phyloP scores from a whole-genome alignment of 2,797 vertebrate genomes.

The Parauchenoglanis punctatus region DNA sequence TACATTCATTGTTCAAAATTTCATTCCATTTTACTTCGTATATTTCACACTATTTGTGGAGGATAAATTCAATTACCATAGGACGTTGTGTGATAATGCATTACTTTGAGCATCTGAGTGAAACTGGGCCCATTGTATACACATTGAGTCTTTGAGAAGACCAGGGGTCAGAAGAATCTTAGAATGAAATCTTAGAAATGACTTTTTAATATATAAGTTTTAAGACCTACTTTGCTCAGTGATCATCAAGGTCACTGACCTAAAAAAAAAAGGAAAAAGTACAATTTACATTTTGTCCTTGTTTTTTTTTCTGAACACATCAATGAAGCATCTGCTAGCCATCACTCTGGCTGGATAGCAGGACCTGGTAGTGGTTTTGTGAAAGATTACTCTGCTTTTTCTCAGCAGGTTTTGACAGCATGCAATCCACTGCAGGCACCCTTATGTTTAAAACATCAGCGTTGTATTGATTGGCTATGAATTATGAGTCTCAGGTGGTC shows the following conservation, averaged over 20 bases:
- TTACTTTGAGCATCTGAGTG: background rate
- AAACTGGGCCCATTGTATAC: background rate
- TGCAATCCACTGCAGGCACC: conserved; percentile 54
- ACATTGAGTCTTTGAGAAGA: background rate
- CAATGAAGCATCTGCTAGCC: background rate
- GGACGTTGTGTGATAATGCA: conserved; percentile 4
- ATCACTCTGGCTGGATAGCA: conserved; percentile 2
- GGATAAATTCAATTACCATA: conserved; percentile 21
- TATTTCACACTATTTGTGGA: conserved; percentile 14
- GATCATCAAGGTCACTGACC: background rate
- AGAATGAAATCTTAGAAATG: background rate
- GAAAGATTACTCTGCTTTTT: conserved; percentile 44
- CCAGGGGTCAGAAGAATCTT: background rate
- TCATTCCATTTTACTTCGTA: conserved; percentile 30
- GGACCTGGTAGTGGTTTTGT: conserved; percentile 18
- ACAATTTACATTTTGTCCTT: background rate
- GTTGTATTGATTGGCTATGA: conserved; percentile 68
- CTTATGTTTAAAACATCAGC: conserved; percentile 74
- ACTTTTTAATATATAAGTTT: conserved; percentile 1
- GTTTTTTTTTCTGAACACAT: background rate
- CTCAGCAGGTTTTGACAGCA: conserved; percentile 65
- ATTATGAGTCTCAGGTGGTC: conserved; percentile 69
- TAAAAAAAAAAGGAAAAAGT: background rate
- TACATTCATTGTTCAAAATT: conserved; percentile 21
- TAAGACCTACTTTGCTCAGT: background rate